A percentile compares a stretch with the other conserved stretches of the same genome.
Evolutionary conservation across 2,797 vertebrate genomes (phyloP).

Genomic region (Pelobates cultripes): DNA sequence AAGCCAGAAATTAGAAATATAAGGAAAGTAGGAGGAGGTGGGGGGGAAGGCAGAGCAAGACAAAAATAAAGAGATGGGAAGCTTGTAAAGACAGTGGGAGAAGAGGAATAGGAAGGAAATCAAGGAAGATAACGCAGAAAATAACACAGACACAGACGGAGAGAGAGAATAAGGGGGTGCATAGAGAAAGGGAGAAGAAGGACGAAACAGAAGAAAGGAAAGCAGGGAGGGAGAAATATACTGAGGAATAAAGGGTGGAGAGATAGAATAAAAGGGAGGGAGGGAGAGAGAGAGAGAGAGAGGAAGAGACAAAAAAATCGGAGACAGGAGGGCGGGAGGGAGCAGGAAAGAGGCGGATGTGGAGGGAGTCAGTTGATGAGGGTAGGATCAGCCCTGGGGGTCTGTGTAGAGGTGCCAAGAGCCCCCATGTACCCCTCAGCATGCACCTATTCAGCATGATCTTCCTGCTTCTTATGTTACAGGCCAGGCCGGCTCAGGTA

Average conservation of each 20-base stretch:
- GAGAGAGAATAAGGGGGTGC: neutral
- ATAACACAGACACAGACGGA: neutral
- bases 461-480: slow-evolving; percentile 55
- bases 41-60: neutral
- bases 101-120: neutral
- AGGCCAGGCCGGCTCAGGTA: slow-evolving; percentile 49
- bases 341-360: slow-evolving; percentile 55
- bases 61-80: slow-evolving; percentile 4
- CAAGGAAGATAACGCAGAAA: neutral
- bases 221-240: slow-evolving; percentile 35
- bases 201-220: slow-evolving; percentile 16
- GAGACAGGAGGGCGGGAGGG: slow-evolving; percentile 53
- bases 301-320: slow-evolving; percentile 38
- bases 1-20: neutral
- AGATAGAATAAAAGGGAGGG: slow-evolving; percentile 50
- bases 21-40: neutral
- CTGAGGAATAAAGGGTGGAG: slow-evolving; percentile 51
- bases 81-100: neutral
- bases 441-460: slow-evolving; percentile 56
- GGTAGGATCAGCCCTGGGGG: slow-evolving; percentile 54
- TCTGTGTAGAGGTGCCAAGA: slow-evolving; percentile 41
- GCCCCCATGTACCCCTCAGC: slow-evolving; percentile 44
- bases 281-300: slow-evolving; percentile 40
- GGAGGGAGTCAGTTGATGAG: slow-evolving; percentile 52
- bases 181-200: slow-evolving; percentile 20